These are phyloP conservation scores for Mythimna vitellina DNA, from an alignment of 2,888 invertebrate species.

Conservation along the genomic window DNA sequence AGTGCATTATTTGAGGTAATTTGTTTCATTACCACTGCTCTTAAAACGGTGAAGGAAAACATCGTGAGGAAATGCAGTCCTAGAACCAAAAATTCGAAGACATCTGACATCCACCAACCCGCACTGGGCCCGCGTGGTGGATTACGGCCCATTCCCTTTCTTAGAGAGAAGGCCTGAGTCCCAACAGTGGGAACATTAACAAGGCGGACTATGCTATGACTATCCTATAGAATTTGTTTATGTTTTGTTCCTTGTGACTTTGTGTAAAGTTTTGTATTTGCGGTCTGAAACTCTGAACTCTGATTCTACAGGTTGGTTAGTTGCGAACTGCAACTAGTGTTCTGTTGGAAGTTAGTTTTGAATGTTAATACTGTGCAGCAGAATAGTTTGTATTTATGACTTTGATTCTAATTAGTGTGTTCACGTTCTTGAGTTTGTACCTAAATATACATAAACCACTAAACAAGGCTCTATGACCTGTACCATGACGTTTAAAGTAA, in stretches of 20 bases:
- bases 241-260: constrained; percentile 3
- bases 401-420: neutral
- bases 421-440: neutral
- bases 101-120: no score
- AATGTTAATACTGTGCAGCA: constrained; percentile 19
- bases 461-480: neutral
- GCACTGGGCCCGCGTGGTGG: no score
- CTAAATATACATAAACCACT: neutral
- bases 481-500: no score
- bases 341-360: neutral
- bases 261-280: constrained; percentile 7
- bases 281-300: constrained; percentile 17
- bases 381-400: constrained; percentile 7
- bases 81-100: no score
- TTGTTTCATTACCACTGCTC: no score
- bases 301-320: constrained; percentile 18
- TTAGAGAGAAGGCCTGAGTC: no score
- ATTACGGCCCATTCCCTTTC: no score
- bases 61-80: no score
- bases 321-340: constrained; percentile 20
- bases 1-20: no score
- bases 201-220: no score
- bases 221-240: constrained; percentile 6
- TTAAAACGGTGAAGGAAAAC: no score
- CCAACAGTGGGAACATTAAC: no score